phyloP scores from a whole-genome alignment of 2,888 invertebrate genomes.

The Hipparchia sbordonii region DNA sequence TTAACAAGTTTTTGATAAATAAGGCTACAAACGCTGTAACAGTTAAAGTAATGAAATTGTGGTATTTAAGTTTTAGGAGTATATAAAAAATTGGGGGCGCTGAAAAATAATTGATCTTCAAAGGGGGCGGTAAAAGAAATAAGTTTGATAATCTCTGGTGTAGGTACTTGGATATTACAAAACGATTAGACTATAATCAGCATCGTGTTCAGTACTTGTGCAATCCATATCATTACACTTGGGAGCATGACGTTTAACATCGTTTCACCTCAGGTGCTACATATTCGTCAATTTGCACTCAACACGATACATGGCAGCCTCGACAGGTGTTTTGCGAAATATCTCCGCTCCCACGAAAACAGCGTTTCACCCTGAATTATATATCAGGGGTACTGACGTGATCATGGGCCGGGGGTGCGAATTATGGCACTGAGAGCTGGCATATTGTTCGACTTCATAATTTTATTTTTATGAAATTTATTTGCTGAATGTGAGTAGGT shows the following conservation, averaged over 20 bases:
- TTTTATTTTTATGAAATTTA: no score
- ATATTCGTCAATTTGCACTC: constrained; percentile 36
- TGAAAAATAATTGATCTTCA: no score
- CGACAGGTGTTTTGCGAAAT: constrained; percentile 34
- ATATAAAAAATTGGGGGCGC: no score
- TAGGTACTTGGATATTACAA: background rate
- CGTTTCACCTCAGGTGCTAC: constrained; percentile 33
- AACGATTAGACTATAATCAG: background rate
- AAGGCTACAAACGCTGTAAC: no score
- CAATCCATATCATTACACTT: constrained; percentile 14
- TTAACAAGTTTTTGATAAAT: no score
- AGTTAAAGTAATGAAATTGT: no score
- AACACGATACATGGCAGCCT: constrained; percentile 27
- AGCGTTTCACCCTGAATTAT: constrained; percentile 53
- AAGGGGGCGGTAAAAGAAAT: no score
- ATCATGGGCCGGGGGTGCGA: constrained; percentile 41
- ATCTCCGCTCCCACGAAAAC: constrained; percentile 34
- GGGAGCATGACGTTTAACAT: constrained; percentile 18
- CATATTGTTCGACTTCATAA: background rate
- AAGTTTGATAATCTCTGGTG: no score
- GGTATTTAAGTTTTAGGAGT: no score
- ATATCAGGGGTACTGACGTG: constrained; percentile 46
- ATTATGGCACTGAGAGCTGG: constrained; percentile 15
- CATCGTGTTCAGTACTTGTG: background rate
- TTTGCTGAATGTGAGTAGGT: no score